Conservation (phyloP, 2,797 vertebrate genomes). For the Cacajao melanocephalus region DNA sequence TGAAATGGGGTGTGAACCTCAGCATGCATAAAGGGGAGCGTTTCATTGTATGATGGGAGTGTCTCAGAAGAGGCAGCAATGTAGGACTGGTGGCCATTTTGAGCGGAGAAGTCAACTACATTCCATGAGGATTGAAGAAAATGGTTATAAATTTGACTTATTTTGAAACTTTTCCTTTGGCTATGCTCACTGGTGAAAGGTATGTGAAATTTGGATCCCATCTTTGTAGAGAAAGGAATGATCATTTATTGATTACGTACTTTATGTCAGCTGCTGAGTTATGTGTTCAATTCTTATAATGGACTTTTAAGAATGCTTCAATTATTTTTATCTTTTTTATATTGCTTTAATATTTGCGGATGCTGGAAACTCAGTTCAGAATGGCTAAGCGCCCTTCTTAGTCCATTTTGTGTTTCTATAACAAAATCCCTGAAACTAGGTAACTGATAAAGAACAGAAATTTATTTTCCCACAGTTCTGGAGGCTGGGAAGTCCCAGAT, state of each 20-base stretch:
- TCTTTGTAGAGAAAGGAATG: not conserved
- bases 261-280: not conserved
- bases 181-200: not conserved
- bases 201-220: not conserved
- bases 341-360: not conserved
- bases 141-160: not conserved
- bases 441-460: not conserved
- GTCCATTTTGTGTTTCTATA: not conserved
- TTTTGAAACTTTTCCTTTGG: not conserved
- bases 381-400: not conserved
- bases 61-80: not conserved
- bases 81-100: not conserved
- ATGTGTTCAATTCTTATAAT: not conserved
- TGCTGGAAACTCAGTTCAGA: not conserved
- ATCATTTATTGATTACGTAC: not conserved
- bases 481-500: not conserved
- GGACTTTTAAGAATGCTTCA: not conserved
- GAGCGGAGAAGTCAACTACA: not conserved
- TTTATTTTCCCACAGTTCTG: not conserved
- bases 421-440: not conserved
- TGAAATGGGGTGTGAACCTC: not conserved
- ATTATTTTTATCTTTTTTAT: not conserved
- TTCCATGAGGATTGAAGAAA: not conserved
- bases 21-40: rapidly evolving
- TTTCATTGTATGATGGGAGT: not conserved